Base-by-base conservation (phyloP, 2,113 vertebrate genomes). In the Tragelaphus imberbis region DNA sequence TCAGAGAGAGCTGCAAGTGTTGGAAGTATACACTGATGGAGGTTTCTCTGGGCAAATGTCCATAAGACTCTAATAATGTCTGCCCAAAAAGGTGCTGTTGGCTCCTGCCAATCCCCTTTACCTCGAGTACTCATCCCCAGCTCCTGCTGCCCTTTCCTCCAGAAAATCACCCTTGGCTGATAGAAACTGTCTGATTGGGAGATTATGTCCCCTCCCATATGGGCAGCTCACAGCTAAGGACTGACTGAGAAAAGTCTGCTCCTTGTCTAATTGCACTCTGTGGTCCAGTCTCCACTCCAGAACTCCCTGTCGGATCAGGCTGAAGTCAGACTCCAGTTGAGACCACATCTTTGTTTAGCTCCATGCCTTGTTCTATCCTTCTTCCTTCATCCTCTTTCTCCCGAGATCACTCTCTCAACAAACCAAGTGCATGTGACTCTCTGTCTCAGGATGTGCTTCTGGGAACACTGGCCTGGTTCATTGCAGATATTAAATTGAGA, bases 181-280 rank as follows among this genome's bases (percentile, higher is more conserved):
- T 30, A 85, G 58, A 77, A 97, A 59, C 23, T 95, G 25, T 56
- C 30, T n/a, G 19, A 7, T n/a, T 81, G 91, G 44, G 85, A 77
- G 25, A 1, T 53, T 28, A 53, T 3, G 3, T 47, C 3, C 27
- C n/a, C 3, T 84, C 23, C 49, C 47, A 53, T 5, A 4, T 4
- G 2, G 63, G 14, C 30, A 58, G 51, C 27, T 65, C 92, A 36
- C 21, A 12, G 86, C 36, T 56, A 55, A 44, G 44, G 65, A 44
- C 30, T 8, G 21, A 63, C 11, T n/a, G 21, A 44, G 36, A 4
- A 33, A 79, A 65, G 23, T 47, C 68, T 88, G 89, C 59, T 58
- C 3, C 7, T 12, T 25, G 27, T 68, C 36, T 63, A 44, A 65
- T 25, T 84, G 63, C 27, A 55, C 58, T 75, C 40, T 15, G 5